A percentile compares a stretch with the other conserved stretches of the same genome.
These are phyloP conservation scores for Laticauda laticaudata DNA, from an alignment of 2,113 vertebrate genomes.

Conservation along the genomic window DNA sequence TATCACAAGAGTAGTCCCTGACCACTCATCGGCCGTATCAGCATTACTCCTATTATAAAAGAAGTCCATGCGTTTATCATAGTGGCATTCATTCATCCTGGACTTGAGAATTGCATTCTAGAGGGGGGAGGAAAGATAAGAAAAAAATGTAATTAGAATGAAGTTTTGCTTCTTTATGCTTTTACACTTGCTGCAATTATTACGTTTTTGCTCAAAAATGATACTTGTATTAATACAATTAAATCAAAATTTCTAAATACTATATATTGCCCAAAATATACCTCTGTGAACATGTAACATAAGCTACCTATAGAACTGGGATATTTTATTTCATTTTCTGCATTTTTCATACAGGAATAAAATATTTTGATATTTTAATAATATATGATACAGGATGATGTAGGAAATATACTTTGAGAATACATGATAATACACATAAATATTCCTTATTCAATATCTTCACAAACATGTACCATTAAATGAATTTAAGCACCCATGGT, in stretches of 20 bases:
- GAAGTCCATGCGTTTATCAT: constrained; percentile 85
- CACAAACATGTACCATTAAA: background rate
- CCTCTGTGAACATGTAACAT: background rate
- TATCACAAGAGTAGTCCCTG: constrained; percentile 73
- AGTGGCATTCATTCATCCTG: constrained; percentile 83
- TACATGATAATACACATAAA: background rate
- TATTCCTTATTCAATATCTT: background rate
- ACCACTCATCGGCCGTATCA: constrained; percentile 75
- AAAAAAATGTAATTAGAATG: constrained; percentile 4
- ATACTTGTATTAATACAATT: background rate
- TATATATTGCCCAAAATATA: background rate
- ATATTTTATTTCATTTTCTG: background rate
- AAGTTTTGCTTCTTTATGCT: background rate
- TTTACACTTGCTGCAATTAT: background rate
- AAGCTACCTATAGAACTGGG: background rate
- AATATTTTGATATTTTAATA: background rate
- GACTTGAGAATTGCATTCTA: constrained; percentile 75
- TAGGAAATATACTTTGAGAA: background rate
- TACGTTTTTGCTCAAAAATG: background rate
- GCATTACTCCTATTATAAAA: constrained; percentile 87
- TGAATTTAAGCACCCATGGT: background rate
- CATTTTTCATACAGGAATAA: background rate
- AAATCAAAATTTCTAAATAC: background rate
- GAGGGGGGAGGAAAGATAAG: constrained; percentile 27
- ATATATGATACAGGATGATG: background rate